Percentiles rank a stretch among this genome's conserved stretches.
Conservation (phyloP, 35 echinoderm and acorn worm genomes). For the Apostichopus californicus region DNA sequence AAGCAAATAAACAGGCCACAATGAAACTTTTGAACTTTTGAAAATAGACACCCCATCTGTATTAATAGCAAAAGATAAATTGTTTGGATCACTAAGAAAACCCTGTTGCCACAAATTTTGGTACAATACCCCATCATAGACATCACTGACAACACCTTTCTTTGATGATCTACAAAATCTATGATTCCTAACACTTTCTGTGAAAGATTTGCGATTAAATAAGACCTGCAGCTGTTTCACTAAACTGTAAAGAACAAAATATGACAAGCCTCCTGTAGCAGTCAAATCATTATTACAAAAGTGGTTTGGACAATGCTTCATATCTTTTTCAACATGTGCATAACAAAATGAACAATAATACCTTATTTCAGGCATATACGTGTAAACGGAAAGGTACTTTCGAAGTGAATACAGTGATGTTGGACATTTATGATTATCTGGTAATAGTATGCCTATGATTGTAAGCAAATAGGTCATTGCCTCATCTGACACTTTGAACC, state of each 20-base stretch:
- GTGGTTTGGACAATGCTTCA: background rate
- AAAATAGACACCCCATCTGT: slow-evolving; percentile 58
- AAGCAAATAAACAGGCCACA: slow-evolving; percentile 51
- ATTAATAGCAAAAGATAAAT: slow-evolving; percentile 45
- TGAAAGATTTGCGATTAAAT: background rate
- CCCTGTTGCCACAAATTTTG: slow-evolving; percentile 19
- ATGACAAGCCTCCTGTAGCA: background rate
- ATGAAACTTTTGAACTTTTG: slow-evolving; percentile 30
- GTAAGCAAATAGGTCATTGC: background rate
- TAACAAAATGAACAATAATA: slow-evolving; percentile 6
- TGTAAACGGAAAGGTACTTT: background rate
- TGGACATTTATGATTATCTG: background rate
- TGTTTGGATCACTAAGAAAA: slow-evolving; percentile 40
- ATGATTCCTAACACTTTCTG: background rate
- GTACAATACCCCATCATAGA: slow-evolving; percentile 56
- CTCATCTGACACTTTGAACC: background rate
- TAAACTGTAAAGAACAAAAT: background rate
- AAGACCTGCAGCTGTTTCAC: background rate
- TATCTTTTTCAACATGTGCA: background rate
- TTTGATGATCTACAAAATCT: background rate
- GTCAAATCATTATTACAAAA: background rate
- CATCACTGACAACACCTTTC: slow-evolving; percentile 1
- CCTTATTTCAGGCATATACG: background rate
- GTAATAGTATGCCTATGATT: background rate
- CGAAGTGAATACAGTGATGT: background rate